Percentiles rank a stretch among this genome's conserved stretches.
These are phyloP conservation scores for Ara ararauna DNA, from an alignment of 2,797 vertebrate genomes.

Conservation along the genomic window DNA sequence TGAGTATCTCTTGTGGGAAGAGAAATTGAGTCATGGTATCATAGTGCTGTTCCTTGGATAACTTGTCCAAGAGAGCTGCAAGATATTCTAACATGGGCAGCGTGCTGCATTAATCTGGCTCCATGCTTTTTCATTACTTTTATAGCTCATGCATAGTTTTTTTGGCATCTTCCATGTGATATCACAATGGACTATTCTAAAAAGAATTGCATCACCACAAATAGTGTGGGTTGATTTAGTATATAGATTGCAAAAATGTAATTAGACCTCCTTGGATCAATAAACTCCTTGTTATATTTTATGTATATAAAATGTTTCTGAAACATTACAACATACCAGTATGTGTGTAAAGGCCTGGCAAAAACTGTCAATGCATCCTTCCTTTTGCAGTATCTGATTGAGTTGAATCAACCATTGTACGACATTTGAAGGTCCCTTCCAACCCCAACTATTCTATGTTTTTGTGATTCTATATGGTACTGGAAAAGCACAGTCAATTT, in stretches of 20 bases:
- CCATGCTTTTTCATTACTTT: background rate
- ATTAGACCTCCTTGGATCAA: background rate
- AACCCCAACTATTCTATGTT: background rate
- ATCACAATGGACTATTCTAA: background rate
- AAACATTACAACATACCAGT: background rate
- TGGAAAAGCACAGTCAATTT: background rate
- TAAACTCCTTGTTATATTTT: background rate
- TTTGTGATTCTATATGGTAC: background rate
- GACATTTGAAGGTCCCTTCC: background rate
- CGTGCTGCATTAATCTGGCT: background rate
- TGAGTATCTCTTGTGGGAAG: background rate
- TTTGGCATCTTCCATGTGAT: background rate
- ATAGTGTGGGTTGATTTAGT: background rate
- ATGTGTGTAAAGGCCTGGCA: background rate
- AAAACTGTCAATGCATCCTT: background rate
- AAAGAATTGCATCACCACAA: background rate
- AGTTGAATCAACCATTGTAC: background rate
- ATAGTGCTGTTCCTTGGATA: background rate
- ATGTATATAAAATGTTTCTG: background rate
- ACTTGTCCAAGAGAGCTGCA: background rate
- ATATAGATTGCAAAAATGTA: background rate
- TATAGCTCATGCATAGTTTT: background rate
- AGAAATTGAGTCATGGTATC: background rate
- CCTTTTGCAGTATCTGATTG: background rate
- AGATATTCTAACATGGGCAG: background rate